phyloP scores from a whole-genome alignment of 2,113 vertebrate genomes.

The Tachysurus vachellii region DNA sequence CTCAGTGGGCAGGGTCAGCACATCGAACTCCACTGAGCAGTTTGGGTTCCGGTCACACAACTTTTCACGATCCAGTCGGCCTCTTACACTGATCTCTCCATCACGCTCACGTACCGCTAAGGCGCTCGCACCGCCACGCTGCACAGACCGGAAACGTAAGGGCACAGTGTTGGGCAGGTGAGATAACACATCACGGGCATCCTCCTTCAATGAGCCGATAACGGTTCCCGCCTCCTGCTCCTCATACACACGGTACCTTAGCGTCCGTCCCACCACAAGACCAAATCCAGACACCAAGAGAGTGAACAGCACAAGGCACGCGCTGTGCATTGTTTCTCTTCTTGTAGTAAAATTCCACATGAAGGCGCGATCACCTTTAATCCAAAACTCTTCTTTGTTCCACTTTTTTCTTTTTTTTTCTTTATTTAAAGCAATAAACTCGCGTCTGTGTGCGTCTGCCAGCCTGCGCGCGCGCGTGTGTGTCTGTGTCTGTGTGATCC shows the following conservation, averaged over 20 bases:
- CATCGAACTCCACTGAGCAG: conserved; percentile 95
- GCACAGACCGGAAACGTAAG: conserved; percentile 91
- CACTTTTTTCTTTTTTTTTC: conserved; percentile 61
- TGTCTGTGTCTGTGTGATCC: conserved; percentile 56
- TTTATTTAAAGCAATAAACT: conserved; percentile 46
- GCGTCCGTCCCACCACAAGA: conserved; percentile 77
- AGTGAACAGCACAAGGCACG: conserved; percentile 5
- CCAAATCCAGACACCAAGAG: conserved; percentile 56
- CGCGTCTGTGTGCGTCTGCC: conserved; percentile 50
- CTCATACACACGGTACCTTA: conserved; percentile 92
- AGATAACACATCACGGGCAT: conserved; percentile 85
- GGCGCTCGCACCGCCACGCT: conserved; percentile 80
- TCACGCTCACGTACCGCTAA: conserved; percentile 88
- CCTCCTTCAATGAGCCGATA: conserved; percentile 86
- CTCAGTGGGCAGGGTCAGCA: conserved; percentile 93
- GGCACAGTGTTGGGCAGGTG: conserved; percentile 85
- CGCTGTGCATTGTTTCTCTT: background rate
- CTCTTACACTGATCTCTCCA: conserved; percentile 91
- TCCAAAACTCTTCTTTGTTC: conserved; percentile 5
- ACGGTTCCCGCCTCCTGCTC: conserved; percentile 92
- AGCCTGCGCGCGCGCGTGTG: conserved; percentile 52
- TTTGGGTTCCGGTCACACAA: conserved; percentile 94
- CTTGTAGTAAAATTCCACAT: conserved; percentile 11
- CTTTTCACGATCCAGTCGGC: conserved; percentile 94
- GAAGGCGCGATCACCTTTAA: conserved; percentile 26